Percentiles rank a stretch among this genome's conserved stretches.
Evolutionary conservation across 2,888 invertebrate species (phyloP).

Genomic region (Cryptus armator): DNA sequence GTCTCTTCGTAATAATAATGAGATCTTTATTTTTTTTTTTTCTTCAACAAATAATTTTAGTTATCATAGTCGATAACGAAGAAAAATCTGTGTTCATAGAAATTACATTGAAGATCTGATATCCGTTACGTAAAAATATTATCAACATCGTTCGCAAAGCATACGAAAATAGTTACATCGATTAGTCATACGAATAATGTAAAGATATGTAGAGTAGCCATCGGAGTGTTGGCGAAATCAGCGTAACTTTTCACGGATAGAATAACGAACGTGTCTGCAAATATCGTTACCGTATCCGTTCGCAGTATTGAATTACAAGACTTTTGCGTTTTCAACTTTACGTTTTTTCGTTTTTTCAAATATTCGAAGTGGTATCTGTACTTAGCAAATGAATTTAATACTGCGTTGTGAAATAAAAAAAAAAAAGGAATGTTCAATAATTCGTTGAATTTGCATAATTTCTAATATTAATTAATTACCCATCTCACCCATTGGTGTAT

Average conservation of each 20-base stretch:
- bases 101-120: not conserved
- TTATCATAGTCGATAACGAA: not conserved
- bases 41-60: not conserved
- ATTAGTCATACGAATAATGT: not conserved
- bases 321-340: not conserved
- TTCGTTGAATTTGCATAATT: not conserved
- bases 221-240: not conserved
- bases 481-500: not conserved
- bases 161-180: not conserved
- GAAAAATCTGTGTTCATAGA: not conserved
- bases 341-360: not conserved
- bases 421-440: not conserved
- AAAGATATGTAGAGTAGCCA: not conserved
- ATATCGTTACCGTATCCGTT: not conserved
- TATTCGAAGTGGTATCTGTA: not conserved
- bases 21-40: constrained; percentile 28
- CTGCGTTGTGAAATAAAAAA: not conserved
- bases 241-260: not conserved
- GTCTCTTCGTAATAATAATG: constrained; percentile 8
- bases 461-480: constrained; percentile 31
- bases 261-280: not conserved
- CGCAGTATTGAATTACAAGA: constrained; percentile 2
- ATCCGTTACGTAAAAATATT: not conserved
- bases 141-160: not conserved
- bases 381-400: not conserved